Conservation (phyloP, 2,113 vertebrate genomes). For the Amblyornis subalaris region DNA sequence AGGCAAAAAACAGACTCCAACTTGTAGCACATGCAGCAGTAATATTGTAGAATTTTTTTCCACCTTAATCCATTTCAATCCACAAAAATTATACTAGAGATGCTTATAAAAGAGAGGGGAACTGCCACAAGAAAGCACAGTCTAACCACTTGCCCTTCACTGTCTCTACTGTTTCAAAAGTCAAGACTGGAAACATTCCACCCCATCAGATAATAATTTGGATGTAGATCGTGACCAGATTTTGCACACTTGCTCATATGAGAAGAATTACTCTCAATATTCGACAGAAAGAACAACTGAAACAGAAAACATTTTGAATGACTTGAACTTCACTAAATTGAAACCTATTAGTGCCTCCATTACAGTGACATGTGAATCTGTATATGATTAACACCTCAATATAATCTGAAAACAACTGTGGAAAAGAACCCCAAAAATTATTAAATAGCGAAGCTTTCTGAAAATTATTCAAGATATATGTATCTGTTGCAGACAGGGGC, state of each 20-base stretch:
- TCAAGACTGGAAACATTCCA: not conserved
- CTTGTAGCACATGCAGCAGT: not conserved
- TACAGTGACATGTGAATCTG: fast-evolving
- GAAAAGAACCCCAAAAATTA: not conserved
- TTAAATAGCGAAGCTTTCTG: not conserved
- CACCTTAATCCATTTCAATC: not conserved
- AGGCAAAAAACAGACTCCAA: not conserved
- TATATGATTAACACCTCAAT: not conserved
- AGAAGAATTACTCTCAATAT: not conserved
- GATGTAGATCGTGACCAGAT: not conserved
- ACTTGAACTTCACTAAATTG: not conserved
- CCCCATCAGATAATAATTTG: not conserved
- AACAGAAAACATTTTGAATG: not conserved
- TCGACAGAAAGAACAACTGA: not conserved
- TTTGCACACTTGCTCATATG: not conserved
- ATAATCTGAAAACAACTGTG: not conserved
- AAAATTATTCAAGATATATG: not conserved
- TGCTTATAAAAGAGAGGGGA: not conserved
- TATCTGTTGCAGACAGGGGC: not conserved
- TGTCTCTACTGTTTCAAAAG: not conserved
- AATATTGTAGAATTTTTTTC: not conserved
- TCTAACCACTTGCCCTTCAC: not conserved
- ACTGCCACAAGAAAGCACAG: not conserved
- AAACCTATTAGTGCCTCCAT: not conserved
- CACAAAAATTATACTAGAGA: not conserved